Conservation (phyloP, 2,797 vertebrate species). For the Petrocephalus schoutedeni region DNA sequence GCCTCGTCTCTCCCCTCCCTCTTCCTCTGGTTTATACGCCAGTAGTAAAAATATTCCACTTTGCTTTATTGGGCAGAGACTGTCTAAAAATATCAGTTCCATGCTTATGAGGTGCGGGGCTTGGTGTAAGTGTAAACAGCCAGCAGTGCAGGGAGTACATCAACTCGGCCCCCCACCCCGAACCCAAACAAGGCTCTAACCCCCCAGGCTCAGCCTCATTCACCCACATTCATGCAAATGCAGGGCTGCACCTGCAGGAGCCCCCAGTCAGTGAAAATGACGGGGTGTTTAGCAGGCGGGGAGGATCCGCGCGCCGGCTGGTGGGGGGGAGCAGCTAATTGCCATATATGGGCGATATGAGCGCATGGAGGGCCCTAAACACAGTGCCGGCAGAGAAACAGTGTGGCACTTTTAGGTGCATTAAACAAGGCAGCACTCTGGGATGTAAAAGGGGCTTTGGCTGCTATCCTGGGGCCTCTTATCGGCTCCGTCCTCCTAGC, state of each 20-base stretch:
- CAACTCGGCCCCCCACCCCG: background rate
- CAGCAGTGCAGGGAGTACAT: background rate
- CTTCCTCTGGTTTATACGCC: background rate
- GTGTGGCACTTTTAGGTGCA: background rate
- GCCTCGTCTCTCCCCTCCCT: background rate
- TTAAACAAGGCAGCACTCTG: background rate
- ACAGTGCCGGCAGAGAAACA: background rate
- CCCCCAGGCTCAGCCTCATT: background rate
- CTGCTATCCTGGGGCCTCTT: constrained; percentile 11
- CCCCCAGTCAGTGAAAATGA: background rate
- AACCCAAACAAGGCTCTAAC: background rate
- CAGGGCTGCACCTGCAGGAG: background rate
- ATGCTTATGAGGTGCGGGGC: background rate
- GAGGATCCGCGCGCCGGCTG: background rate
- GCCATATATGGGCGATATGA: background rate
- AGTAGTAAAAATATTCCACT: background rate
- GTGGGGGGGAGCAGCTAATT: background rate
- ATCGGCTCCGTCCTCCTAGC: constrained; percentile 31
- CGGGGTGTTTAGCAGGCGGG: background rate
- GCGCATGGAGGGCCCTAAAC: background rate
- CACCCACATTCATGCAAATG: background rate
- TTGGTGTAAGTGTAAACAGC: background rate
- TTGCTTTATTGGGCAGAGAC: background rate
- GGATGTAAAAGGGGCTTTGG: background rate
- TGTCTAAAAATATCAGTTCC: background rate